Evolutionary conservation across 1,140 invertebrate genomes (phyloP).

Genomic region (Drosophila guanche): DNA sequence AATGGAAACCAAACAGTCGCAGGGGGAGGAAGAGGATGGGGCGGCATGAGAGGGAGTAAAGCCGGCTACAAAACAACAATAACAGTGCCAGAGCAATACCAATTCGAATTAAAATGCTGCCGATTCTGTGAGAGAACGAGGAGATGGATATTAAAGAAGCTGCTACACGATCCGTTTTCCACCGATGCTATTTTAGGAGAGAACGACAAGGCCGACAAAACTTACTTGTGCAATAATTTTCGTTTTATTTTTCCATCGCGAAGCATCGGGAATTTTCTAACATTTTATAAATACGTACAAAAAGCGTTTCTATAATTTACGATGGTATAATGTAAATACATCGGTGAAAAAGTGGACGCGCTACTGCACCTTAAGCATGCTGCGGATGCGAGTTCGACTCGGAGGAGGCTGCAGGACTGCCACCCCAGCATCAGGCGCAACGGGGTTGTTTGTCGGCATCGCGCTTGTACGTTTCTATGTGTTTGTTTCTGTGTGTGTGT

Average conservation of each 20-base stretch:
- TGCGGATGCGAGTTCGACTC: slow-evolving; percentile 32
- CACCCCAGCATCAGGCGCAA: slow-evolving; percentile 29
- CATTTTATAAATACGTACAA: too few species aligned
- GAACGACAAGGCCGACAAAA: too few species aligned
- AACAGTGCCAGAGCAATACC: slow-evolving; percentile 72
- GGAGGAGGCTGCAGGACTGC: slow-evolving; percentile 37
- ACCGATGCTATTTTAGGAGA: too few species aligned
- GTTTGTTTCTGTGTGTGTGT: slow-evolving; percentile 12
- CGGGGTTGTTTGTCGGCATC: slow-evolving; percentile 62
- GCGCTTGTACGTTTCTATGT: slow-evolving; percentile 20
- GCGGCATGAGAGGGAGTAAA: slow-evolving; percentile 21
- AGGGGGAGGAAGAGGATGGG: slow-evolving; percentile 1
- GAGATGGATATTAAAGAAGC: too few species aligned
- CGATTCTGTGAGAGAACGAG: too few species aligned
- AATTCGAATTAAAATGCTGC: slow-evolving; percentile 80
- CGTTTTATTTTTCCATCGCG: too few species aligned
- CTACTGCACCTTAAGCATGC: not conserved
- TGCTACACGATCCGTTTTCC: too few species aligned
- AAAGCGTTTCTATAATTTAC: too few species aligned
- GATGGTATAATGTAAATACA: too few species aligned
- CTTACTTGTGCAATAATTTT: too few species aligned
- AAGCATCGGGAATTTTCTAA: too few species aligned
- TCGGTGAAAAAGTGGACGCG: too few species aligned
- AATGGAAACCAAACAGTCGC: slow-evolving; percentile 74
- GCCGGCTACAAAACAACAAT: slow-evolving; percentile 62